Evolutionary conservation across 2,797 vertebrate genomes (phyloP), one percentile per base, ranked within the genome.

Genomic region (Typhlichthys eigenmanni): DNA sequence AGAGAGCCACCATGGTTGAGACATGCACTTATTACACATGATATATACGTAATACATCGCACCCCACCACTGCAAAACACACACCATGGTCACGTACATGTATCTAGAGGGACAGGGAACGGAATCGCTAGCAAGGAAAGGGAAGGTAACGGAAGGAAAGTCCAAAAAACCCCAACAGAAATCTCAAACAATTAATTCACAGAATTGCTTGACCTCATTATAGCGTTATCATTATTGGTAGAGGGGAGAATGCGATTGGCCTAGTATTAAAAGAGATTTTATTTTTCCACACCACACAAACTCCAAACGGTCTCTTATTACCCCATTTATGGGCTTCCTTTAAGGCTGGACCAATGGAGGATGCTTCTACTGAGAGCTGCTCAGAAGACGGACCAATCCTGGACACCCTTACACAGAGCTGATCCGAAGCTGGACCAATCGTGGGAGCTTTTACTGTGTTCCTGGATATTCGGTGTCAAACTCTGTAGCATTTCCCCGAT

Each of bases 291-390:
- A 95, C 90, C 94, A 95, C 93, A 95, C 92, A 93, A 93, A 97
- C 93, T 93, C 93, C 93, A 92, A 89, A 88, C 90, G 83, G 80
- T 94, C 92, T 93, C 89, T 93, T 91, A 94, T 96, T 98, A 98
- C 97, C 96, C 95, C 87, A 89, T 90, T 83, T 94, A 92, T 91
- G 90, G 93, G 93, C 92, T 93, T 95, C 19, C 19, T 47, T 94
- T 94, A 78, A 82, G 78, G 90, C 91, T 85, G 92, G 93, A 91
- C 89, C 90, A 89, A 90, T 90, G 92, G 87, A 81, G 87, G 78
- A 50, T 74, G 87, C 87, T 86, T 89, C 62, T 72, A 72, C 53
- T 92, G 88, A 89, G 85, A 68, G 91, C 83, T 90, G 89, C 80
- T 74, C 62, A 84, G 92, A 76, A 54, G 91, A 84, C 59, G 92